Evolutionary conservation across 2,113 vertebrate genomes (phyloP).

Genomic region (Acrocephalus kingi): DNA sequence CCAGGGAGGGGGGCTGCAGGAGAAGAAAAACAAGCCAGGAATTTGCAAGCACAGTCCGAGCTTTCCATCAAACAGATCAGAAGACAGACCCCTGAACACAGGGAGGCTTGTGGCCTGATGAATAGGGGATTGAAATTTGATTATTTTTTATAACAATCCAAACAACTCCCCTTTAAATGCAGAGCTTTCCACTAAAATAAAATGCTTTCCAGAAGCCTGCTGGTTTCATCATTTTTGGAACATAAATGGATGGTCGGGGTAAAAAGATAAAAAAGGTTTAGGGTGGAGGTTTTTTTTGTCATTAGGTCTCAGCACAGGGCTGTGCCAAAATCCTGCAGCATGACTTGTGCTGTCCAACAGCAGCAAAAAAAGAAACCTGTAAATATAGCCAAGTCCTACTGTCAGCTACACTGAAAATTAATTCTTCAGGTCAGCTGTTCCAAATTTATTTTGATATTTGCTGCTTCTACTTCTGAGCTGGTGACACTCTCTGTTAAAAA

Average conservation of each 20-base stretch:
- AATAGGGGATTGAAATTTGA: slow-evolving; percentile 32
- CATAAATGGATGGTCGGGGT: not conserved
- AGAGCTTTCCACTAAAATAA: not conserved
- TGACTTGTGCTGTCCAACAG: not conserved
- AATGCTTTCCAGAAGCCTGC: not conserved
- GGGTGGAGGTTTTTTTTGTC: not conserved
- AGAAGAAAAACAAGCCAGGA: slow-evolving; percentile 64
- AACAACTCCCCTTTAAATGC: not conserved
- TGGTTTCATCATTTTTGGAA: not conserved
- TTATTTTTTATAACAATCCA: slow-evolving; percentile 48
- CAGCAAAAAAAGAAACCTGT: not conserved
- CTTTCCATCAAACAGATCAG: slow-evolving; percentile 6
- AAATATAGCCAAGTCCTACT: not conserved
- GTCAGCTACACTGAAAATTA: not conserved
- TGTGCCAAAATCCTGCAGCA: not conserved
- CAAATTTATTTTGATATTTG: not conserved
- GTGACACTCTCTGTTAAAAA: not conserved
- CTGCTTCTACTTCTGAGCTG: not conserved
- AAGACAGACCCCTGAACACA: slow-evolving; percentile 15
- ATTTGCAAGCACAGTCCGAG: slow-evolving; percentile 41
- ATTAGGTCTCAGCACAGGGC: not conserved
- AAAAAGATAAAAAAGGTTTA: not conserved
- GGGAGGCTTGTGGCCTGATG: slow-evolving; percentile 8
- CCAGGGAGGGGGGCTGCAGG: not conserved
- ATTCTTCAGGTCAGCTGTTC: not conserved